Base-by-base conservation (phyloP, 2,888 invertebrate species). In the Thecophora atra region DNA sequence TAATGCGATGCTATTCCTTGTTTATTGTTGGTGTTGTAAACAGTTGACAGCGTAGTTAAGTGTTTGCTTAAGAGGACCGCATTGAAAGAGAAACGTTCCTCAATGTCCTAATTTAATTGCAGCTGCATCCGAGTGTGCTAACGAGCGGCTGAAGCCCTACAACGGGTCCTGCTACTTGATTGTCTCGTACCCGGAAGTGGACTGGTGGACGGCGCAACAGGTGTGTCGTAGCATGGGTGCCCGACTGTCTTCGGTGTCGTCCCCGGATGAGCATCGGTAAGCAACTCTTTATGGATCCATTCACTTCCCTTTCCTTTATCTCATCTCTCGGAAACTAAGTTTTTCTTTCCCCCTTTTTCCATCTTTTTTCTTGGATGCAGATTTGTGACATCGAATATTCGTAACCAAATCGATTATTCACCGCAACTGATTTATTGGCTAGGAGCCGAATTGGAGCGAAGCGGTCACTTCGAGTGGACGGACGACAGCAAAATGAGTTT, bases 361-460 rank as follows among this genome's bases (percentile, higher is more conserved):
- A 42, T 52, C 26, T 44, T 17, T 19, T 44, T 65, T 67, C 63
- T 24, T n/a, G n/a, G 56, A 37, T 13, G 52, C 73, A 84, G 84
- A 70, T 93, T 93, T 83, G 88, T 94, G 24, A 90, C 91, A 7
- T 87, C 91, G 17, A 91, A 90, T 75, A 91, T 94, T 73, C 88
- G 93, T 56, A 90, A 91, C 81, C 90, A 91, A 80, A 88, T 89
- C 65, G 93, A 93, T 78, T 93, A 93, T 86, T 90, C 91, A 81
- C 91, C 92, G 73, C 91, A 91, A 75, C 88, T 91, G 3, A 88
- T 92, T 72, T 93, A 93, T 87, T 94, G 93, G 94, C 88, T 93
- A 24, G 93, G 93, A 0, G 92, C 90, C 2, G 87, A 85, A 78
- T 81, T 89, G 44, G 86, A 87, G 71, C 82, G 84, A 72, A 79